phyloP scores from a whole-genome alignment of 2,888 invertebrate species.

The Netelia virgata region DNA sequence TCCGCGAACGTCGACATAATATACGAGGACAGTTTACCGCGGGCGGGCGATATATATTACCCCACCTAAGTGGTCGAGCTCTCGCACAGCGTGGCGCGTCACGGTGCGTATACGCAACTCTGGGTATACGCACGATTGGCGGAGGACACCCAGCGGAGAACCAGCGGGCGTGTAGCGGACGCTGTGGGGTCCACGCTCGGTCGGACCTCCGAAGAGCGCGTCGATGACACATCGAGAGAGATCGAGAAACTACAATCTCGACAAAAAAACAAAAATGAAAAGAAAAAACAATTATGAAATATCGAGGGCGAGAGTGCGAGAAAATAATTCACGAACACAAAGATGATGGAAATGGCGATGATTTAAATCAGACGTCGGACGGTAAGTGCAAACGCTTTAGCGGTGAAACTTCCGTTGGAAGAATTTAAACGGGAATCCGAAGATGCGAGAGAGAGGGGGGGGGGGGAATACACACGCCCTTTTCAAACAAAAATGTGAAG shows the following conservation, averaged over 20 bases:
- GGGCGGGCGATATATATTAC: constrained; percentile 82
- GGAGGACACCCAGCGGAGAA: constrained; percentile 55
- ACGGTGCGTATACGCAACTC: constrained; percentile 9
- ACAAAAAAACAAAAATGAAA: neutral
- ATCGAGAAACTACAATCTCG: constrained; percentile 43
- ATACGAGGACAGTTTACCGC: constrained; percentile 82
- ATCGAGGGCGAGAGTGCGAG: constrained; percentile 21
- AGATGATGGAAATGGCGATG: constrained; percentile 11
- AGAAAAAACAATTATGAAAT: constrained; percentile 29
- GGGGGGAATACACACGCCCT: neutral
- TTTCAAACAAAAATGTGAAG: neutral
- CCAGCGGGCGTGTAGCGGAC: constrained; percentile 29
- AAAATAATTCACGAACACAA: constrained; percentile 20
- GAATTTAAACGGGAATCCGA: constrained; percentile 10
- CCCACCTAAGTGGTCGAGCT: constrained; percentile 77
- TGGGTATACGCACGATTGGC: constrained; percentile 50
- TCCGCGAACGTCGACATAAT: constrained; percentile 79
- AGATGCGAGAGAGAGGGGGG: neutral
- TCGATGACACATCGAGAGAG: constrained; percentile 59
- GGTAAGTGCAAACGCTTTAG: too few relatives aligned
- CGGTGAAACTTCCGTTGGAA: neutral
- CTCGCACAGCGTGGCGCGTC: constrained; percentile 66
- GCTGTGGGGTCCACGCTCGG: constrained; percentile 23
- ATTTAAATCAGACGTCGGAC: too few relatives aligned
- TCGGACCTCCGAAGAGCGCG: constrained; percentile 36